Evolutionary conservation across 2,888 invertebrate species (phyloP), one percentile per base, ranked within the genome.

Genomic region (Pseudococcus longispinus): DNA sequence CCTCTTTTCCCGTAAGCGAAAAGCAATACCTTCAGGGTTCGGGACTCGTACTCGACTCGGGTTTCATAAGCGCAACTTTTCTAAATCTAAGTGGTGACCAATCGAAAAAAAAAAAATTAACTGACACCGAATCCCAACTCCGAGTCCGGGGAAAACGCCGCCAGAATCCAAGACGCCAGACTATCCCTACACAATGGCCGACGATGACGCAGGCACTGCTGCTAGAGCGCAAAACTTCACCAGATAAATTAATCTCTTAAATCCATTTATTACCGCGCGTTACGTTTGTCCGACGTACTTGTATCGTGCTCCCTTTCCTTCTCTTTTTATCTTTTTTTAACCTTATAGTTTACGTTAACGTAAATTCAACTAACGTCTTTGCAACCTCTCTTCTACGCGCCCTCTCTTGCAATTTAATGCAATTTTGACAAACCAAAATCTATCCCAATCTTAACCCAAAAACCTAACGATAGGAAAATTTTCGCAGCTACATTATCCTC

Each of bases 71-170:
- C 74, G 74, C 37, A 74, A 74, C 74, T 74, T 74, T 37, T 29
- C 74, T 37, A 74, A 74, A 74, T 74, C 74, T 32, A 74, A 74
- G 74, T 74, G 74, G 74, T 74, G 32, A 74, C 74, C 74, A 74
- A 74, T 74, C 74, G 74, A 51, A 51, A 51, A 74, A 74, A 74
- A 74, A 74, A 74, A 74, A 74, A 74, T 74, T 74, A 74, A 74
- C 74, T 65, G 65, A 65, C 65, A 65, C 15, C 65, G 65, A 65
- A 65, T 65, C 65, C 65, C 2, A 26, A 51, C n/a, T n/a, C 15
- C 2, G 65, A 51, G 51, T n/a, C 15, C 37, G 37, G 51, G 51
- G 51, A 51, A 51, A 51, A 51, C 65, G 26, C 65, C 26, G 23
- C 20, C 65, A 65, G 65, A 65, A 65, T 65, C 65, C 26, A 65